Conservation (phyloP, 30 jellyfish, hydroid and myxozoan genomes). For the Hydractinia echinata region DNA sequence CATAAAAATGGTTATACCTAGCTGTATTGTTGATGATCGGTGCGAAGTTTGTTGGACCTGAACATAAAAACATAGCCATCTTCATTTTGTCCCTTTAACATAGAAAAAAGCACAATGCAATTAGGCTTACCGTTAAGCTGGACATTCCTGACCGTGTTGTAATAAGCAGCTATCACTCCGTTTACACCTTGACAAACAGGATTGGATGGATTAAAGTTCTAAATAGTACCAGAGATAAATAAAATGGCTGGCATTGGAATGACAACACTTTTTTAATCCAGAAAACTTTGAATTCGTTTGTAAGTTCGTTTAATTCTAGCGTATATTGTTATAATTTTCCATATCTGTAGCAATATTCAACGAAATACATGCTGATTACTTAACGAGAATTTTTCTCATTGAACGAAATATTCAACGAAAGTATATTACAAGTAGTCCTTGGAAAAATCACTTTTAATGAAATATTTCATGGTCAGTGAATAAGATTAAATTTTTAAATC, state of each 20-base stretch:
- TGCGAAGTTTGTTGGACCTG: constrained; percentile 88
- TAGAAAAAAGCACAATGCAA: not conserved
- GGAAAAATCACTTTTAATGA: too few species aligned
- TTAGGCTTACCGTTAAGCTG: constrained; percentile 45
- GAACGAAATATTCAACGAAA: too few species aligned
- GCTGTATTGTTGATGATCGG: constrained; percentile 73
- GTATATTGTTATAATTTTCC: too few species aligned
- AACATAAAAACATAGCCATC: not conserved
- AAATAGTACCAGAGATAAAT: not conserved
- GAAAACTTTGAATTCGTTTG: too few species aligned
- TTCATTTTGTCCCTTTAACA: too few species aligned
- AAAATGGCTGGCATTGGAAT: not conserved
- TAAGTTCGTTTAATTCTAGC: too few species aligned
- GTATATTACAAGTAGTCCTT: too few species aligned
- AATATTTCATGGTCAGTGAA: too few species aligned
- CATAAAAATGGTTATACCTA: constrained; percentile 18
- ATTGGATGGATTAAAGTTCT: constrained; percentile 49
- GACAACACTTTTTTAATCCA: constrained; percentile 19
- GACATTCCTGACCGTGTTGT: constrained; percentile 43
- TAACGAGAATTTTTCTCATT: too few species aligned
- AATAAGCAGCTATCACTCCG: constrained; percentile 65
- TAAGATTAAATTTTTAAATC: too few species aligned
- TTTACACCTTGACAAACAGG: constrained; percentile 66
- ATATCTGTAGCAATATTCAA: too few species aligned
- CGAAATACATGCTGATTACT: too few species aligned